Evolutionary conservation across 2,888 invertebrate genomes (phyloP).

Genomic region (Danaus chrysippus): DNA sequence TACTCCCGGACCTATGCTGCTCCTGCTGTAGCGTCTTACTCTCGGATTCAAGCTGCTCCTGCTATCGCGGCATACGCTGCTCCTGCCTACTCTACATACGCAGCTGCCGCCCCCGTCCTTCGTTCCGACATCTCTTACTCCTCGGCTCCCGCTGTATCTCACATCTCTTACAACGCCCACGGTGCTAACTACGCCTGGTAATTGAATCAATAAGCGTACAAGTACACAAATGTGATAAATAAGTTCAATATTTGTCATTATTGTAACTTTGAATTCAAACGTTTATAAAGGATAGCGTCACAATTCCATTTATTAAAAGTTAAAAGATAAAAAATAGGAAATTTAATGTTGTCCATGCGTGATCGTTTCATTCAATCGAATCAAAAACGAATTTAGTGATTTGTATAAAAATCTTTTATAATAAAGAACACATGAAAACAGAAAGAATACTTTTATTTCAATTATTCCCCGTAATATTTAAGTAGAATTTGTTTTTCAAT

Average conservation of each 20-base stretch:
- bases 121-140: constrained; percentile 74
- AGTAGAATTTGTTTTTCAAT: too few relatives aligned
- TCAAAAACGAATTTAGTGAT: too few relatives aligned
- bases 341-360: too few relatives aligned
- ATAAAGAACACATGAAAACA: too few relatives aligned
- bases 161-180: constrained; percentile 81
- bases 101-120: constrained; percentile 56
- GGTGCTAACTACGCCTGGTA: constrained; percentile 83
- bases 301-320: too few relatives aligned
- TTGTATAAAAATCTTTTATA: too few relatives aligned
- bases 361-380: too few relatives aligned
- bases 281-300: too few relatives aligned
- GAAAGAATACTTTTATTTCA: too few relatives aligned
- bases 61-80: constrained; percentile 40
- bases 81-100: constrained; percentile 45
- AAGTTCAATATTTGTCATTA: constrained; percentile 29
- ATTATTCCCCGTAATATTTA: too few relatives aligned
- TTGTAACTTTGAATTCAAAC: too few relatives aligned
- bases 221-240: constrained; percentile 45
- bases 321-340: too few relatives aligned
- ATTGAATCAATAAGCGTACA: constrained; percentile 1
- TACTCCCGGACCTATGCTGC: constrained; percentile 81
- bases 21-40: constrained; percentile 29
- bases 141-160: constrained; percentile 81
- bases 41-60: constrained; percentile 35